Evolutionary conservation across 1,140 invertebrate species (phyloP).

Genomic region (Leptoteleia sp.): DNA sequence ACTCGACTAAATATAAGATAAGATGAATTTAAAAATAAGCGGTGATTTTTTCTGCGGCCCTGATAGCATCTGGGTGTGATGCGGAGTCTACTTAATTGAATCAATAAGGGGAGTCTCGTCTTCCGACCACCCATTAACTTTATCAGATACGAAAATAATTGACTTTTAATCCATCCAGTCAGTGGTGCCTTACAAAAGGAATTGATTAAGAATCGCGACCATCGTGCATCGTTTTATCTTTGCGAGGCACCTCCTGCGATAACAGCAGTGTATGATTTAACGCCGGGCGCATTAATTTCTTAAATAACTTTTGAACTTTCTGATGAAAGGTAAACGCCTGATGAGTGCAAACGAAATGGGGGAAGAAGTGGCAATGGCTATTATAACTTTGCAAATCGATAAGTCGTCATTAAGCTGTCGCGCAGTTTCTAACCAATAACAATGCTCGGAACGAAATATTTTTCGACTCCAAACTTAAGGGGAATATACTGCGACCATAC

Average conservation of each 20-base stretch:
- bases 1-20: slow-evolving; percentile 22
- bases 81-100: slow-evolving; percentile 49
- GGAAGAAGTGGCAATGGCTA: too few species aligned
- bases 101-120: slow-evolving; percentile 51
- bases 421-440: too few species aligned
- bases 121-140: slow-evolving; percentile 46
- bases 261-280: slow-evolving; percentile 11
- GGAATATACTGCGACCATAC: slow-evolving; percentile 7
- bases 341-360: slow-evolving; percentile 7
- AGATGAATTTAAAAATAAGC: slow-evolving; percentile 40
- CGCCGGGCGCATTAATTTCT: slow-evolving; percentile 16
- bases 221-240: slow-evolving; percentile 17
- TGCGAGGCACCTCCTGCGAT: slow-evolving; percentile 19
- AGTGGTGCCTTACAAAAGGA: slow-evolving; percentile 14
- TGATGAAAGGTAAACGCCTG: slow-evolving; percentile 31
- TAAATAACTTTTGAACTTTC: slow-evolving; percentile 39
- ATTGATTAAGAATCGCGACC: slow-evolving; percentile 42
- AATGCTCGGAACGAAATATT: not conserved
- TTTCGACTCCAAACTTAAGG: not conserved
- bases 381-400: slow-evolving; percentile 25
- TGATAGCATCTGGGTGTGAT: slow-evolving; percentile 45
- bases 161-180: slow-evolving; percentile 50
- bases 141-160: slow-evolving; percentile 64
- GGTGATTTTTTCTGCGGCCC: slow-evolving; percentile 24
- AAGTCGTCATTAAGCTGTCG: too few species aligned